Percentiles rank a stretch among this genome's conserved stretches.
Conservation (phyloP, 2,888 invertebrate genomes). For the Miltochrista miniata region DNA sequence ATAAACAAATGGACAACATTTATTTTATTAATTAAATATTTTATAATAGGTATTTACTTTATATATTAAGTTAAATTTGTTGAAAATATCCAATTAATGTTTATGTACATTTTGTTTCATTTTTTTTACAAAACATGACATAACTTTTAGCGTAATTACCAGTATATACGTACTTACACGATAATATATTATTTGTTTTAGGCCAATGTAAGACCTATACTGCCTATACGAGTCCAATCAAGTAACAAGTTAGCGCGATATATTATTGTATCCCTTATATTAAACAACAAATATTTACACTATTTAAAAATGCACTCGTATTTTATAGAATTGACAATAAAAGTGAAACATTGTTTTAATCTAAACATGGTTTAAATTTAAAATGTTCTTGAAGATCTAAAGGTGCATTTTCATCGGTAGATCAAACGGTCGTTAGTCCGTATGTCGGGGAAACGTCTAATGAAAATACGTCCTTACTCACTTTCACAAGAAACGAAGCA, state of each 20-base stretch:
- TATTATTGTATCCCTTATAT: conserved; percentile 1
- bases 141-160: conserved; percentile 17
- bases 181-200: conserved; percentile 3
- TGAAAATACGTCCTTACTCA: no score
- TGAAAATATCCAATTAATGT: background rate
- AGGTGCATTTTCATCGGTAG: no score
- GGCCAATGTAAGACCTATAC: conserved; percentile 1
- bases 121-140: conserved; percentile 10
- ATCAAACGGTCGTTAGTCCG: no score
- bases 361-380: background rate
- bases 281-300: conserved; percentile 13
- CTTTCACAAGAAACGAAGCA: no score
- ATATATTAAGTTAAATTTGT: background rate
- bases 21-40: background rate
- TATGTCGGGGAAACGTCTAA: no score
- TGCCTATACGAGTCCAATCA: conserved; percentile 1
- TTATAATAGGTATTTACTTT: background rate
- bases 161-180: conserved; percentile 22
- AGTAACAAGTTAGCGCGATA: background rate
- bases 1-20: no score
- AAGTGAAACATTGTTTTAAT: background rate
- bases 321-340: conserved; percentile 9
- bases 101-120: conserved; percentile 25
- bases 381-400: background rate
- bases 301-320: conserved; percentile 4